These are phyloP conservation scores for Pristionchus mayeri DNA, from an alignment of 2,888 invertebrate genomes.

Conservation along the genomic window DNA sequence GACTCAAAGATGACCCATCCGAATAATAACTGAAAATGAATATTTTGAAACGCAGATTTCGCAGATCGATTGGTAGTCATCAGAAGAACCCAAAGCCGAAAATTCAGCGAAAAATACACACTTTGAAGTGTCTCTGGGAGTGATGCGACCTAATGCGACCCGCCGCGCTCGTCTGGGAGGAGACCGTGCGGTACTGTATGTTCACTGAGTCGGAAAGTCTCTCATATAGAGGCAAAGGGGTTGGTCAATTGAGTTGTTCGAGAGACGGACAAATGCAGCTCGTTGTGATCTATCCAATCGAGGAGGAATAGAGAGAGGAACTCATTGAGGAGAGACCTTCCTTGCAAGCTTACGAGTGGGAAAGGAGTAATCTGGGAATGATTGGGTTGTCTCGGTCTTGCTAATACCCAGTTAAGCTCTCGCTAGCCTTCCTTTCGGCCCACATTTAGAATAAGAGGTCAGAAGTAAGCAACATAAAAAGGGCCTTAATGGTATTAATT, in stretches of 20 bases:
- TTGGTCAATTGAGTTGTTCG: slow-evolving; percentile 41
- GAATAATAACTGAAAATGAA: no score
- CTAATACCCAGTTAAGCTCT: slow-evolving; percentile 28
- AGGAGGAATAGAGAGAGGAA: not conserved
- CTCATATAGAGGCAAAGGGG: not conserved
- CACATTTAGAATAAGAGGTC: not conserved
- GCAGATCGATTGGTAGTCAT: no score
- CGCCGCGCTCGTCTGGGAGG: no score
- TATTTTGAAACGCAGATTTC: no score
- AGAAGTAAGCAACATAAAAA: not conserved
- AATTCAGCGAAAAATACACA: no score
- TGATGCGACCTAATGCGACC: no score
- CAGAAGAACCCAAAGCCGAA: no score
- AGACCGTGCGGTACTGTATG: no score
- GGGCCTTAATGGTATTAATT: slow-evolving; percentile 5
- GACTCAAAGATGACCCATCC: no score
- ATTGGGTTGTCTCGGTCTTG: not conserved
- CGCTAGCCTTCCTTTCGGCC: not conserved
- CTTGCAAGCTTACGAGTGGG: slow-evolving; percentile 32
- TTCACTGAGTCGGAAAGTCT: no score
- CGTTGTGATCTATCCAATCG: not conserved
- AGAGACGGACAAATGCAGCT: not conserved
- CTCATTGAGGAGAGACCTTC: not conserved
- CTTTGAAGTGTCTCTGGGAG: no score
- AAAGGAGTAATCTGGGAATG: slow-evolving; percentile 31